Base-by-base conservation (phyloP, 1,140 invertebrate genomes). In the Ceratosolen fusciceps region DNA sequence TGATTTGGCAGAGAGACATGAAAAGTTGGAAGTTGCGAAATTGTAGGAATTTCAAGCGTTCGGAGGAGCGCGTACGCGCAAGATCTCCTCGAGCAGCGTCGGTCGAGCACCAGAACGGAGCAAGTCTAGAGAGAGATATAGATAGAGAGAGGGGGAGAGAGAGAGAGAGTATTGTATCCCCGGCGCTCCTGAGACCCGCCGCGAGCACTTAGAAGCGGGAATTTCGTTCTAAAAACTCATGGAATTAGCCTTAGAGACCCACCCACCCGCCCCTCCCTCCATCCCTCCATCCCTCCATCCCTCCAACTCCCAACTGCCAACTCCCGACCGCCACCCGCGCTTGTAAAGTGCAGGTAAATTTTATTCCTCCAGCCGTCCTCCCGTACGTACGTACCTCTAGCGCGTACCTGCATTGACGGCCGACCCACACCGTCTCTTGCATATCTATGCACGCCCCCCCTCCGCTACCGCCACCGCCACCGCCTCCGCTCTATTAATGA, bases 1-100 rank as follows among this genome's bases (percentile, higher is more conserved):
- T 85, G 85, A 88, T 88, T 88, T 80, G 62, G 67, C 82, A 81
- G 79, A 81, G 82, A 83, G 87, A 86, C 87, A 89, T 89, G 88
- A 89, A 89, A 90, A 89, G 87, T 90, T 87, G 84, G 84, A 88
- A 87, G 85, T 89, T 87, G 87, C 86, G 84, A 86, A 86, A 87
- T 86, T 84, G 84, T 86, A 85, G 85, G 86, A 88, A 86, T 88
- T 86, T 87, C 58, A 74, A 79, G 71, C 70, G 72, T 60, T 60
- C 19, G 19, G 24, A n/a, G n/a, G n/a, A 37, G 54, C 34, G 21
- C 29, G 43, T 52, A 29, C 68, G 68, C 68, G 12, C 37, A n/a
- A 71, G 52, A 65, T 82, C 47, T 65, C 67, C 71, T 21, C 80
- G 81, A 58, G 80, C 73, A 78, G 73, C 78, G 54, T 16, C 60